These are phyloP conservation scores for Camptogramma bilineatum DNA, from an alignment of 2,888 invertebrate species.

Conservation along the genomic window DNA sequence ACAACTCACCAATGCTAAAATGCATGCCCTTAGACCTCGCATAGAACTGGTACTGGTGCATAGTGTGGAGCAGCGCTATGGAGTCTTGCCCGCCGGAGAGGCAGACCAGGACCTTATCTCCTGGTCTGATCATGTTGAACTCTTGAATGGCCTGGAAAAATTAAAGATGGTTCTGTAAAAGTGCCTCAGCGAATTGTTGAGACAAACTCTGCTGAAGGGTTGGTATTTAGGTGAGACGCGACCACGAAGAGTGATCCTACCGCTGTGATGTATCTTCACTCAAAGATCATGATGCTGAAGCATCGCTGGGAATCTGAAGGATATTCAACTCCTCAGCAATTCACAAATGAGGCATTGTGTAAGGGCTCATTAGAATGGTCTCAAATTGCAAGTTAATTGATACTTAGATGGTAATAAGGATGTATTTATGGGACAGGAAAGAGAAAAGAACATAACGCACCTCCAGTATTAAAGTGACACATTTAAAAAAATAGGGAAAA, in stretches of 20 bases:
- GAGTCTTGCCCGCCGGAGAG: constrained; percentile 94
- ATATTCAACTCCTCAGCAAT: too few relatives aligned
- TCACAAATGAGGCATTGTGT: too few relatives aligned
- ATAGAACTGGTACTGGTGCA: constrained; percentile 94
- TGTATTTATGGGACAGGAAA: too few relatives aligned
- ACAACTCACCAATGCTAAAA: constrained; percentile 86
- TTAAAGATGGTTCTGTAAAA: not conserved
- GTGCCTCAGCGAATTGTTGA: not conserved
- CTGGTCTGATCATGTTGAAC: constrained; percentile 93
- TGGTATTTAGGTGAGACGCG: not conserved
- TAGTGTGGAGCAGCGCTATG: constrained; percentile 92
- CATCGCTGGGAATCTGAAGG: too few relatives aligned
- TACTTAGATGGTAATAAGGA: too few relatives aligned
- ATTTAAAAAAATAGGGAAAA: too few relatives aligned
- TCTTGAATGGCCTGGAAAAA: constrained; percentile 89
- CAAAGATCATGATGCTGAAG: too few relatives aligned
- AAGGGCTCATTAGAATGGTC: too few relatives aligned
- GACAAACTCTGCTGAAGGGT: not conserved
- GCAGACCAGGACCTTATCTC: constrained; percentile 93
- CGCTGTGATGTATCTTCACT: not conserved
- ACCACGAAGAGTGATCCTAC: not conserved
- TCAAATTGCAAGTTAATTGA: too few relatives aligned
- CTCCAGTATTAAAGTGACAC: too few relatives aligned
- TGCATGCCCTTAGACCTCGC: constrained; percentile 90
- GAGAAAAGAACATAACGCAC: too few relatives aligned